A percentile compares a stretch with the other conserved stretches of the same genome.
Evolutionary conservation across 2,113 vertebrate genomes (phyloP).

Genomic region (Synodontis membranacea): DNA sequence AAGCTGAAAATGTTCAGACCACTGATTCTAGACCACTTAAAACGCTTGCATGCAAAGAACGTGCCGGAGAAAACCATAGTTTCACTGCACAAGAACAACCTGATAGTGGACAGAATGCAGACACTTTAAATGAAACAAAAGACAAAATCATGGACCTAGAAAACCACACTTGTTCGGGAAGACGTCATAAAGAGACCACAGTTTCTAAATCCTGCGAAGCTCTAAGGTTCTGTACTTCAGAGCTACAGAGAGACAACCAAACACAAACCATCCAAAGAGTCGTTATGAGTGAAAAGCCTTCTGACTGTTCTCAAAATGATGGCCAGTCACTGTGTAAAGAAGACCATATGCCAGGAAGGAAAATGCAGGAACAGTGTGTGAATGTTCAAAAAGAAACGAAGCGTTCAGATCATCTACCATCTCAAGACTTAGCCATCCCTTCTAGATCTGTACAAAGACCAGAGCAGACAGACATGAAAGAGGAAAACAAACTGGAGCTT

Average conservation of each 20-base stretch:
- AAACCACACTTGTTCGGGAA: background rate
- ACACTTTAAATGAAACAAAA: background rate
- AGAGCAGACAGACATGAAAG: background rate
- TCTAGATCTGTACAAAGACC: constrained; percentile 1
- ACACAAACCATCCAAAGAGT: background rate
- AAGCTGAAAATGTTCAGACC: background rate
- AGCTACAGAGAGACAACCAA: constrained; percentile 4
- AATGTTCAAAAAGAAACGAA: background rate
- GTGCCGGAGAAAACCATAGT: background rate
- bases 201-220: constrained; percentile 15
- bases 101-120: background rate
- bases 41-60: constrained; percentile 17
- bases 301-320: background rate
- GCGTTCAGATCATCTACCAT: background rate
- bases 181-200: background rate
- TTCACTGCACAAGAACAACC: constrained; percentile 9
- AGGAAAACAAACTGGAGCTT: background rate
- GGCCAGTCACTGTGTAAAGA: background rate
- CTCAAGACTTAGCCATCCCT: background rate
- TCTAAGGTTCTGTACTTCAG: background rate
- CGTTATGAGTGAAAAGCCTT: background rate
- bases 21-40: constrained; percentile 1
- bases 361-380: background rate
- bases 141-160: background rate
- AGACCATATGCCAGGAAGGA: background rate